Evolutionary conservation across 2,797 vertebrate species (phyloP).

Genomic region (Acrocephalus scirpaceus): DNA sequence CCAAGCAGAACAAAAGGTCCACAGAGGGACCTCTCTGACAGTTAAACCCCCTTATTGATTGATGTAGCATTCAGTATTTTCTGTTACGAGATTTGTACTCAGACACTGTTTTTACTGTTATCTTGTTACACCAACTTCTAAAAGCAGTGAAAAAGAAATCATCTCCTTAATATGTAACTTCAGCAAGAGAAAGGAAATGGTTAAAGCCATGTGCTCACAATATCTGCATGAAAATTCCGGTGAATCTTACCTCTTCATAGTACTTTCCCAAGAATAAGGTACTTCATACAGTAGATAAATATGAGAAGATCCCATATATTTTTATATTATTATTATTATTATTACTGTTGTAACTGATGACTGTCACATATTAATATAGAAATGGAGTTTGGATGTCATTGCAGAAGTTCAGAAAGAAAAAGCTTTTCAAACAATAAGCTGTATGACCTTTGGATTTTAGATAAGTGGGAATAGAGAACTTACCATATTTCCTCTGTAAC

Average conservation of each 20-base stretch:
- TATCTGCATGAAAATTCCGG: not conserved
- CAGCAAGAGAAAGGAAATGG: not conserved
- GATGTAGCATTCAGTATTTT: not conserved
- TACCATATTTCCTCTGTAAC: not conserved
- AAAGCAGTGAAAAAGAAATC: not conserved
- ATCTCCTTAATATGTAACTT: not conserved
- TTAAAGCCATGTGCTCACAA: not conserved
- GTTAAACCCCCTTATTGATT: not conserved
- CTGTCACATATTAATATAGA: not conserved
- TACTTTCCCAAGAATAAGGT: not conserved
- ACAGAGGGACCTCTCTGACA: not conserved
- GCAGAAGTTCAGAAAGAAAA: not conserved
- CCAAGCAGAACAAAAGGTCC: slow-evolving; percentile 4
- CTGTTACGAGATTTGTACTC: not conserved
- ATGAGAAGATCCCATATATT: not conserved
- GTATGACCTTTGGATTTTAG: not conserved
- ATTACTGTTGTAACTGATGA: not conserved
- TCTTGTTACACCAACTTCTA: not conserved
- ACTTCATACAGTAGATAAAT: not conserved
- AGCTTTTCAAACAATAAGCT: not conserved
- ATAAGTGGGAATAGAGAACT: not conserved
- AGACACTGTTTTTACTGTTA: not conserved
- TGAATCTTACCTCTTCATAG: not conserved
- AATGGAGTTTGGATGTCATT: not conserved
- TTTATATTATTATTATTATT: not conserved